Conservation (phyloP, 2,113 vertebrate species). For the Micromys minutus region DNA sequence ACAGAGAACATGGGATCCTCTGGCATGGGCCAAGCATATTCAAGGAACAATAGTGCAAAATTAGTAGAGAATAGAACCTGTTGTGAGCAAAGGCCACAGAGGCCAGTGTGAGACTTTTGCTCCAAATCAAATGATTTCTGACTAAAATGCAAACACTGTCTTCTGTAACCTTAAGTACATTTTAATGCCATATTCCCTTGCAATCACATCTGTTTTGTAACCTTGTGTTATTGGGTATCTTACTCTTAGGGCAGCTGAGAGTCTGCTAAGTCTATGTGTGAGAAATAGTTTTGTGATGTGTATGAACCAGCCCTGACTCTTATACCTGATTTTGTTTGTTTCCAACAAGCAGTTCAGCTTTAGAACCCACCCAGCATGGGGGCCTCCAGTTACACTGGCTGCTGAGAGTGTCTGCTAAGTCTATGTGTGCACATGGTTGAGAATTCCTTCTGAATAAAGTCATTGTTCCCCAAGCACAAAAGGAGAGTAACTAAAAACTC, state of each 20-base stretch:
- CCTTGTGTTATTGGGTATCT: not conserved
- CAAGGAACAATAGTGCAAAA: not conserved
- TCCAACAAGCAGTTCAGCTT: slow-evolving; percentile 9
- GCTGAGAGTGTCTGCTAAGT: not conserved
- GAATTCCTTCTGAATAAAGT: slow-evolving; percentile 49
- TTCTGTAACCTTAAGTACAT: not conserved
- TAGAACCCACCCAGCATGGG: not conserved
- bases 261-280: not conserved
- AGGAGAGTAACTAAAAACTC: not conserved
- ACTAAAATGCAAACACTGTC: not conserved
- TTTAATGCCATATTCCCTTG: slow-evolving; percentile 6
- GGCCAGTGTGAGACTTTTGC: not conserved
- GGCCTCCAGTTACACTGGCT: not conserved
- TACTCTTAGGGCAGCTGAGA: not conserved
- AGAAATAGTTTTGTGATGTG: slow-evolving; percentile 5
- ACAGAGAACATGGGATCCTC: not conserved
- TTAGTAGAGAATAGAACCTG: not conserved
- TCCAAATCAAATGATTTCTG: slow-evolving; percentile 12
- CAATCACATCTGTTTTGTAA: not conserved
- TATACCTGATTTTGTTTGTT: slow-evolving; percentile 30
- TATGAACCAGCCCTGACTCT: not conserved
- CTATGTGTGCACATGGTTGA: not conserved
- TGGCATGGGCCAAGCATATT: not conserved
- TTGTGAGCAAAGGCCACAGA: not conserved
- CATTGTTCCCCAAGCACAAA: not conserved